A percentile compares a stretch with the other conserved stretches of the same genome.
Evolutionary conservation across 2,113 vertebrate genomes (phyloP).

Genomic region (Myotis davidii): DNA sequence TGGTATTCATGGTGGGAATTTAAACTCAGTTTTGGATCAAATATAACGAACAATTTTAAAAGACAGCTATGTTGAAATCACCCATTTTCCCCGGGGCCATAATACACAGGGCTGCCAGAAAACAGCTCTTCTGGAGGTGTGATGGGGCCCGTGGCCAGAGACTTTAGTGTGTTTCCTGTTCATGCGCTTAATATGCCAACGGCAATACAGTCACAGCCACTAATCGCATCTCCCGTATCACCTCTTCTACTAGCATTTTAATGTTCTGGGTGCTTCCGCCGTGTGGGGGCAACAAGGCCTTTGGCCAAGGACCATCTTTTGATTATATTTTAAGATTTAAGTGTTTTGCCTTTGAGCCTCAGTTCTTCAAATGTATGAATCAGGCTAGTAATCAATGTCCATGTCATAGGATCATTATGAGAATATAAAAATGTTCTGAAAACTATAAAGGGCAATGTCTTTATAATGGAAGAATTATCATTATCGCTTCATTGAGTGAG

Average conservation of each 20-base stretch:
- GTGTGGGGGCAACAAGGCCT: background rate
- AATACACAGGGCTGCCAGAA: background rate
- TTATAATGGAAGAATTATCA: background rate
- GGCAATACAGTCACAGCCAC: background rate
- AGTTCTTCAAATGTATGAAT: background rate
- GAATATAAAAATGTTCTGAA: background rate
- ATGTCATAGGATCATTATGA: background rate
- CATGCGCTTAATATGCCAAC: background rate
- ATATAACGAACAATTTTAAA: background rate
- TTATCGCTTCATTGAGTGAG: background rate
- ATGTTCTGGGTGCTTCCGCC: background rate
- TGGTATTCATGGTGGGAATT: background rate
- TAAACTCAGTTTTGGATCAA: background rate
- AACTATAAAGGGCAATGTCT: background rate
- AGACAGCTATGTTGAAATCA: background rate
- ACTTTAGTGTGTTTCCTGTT: background rate
- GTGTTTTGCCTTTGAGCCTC: background rate
- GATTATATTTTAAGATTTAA: conserved; percentile 5
- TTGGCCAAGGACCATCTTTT: background rate
- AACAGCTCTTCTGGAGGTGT: background rate
- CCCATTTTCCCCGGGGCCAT: background rate
- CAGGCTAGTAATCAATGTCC: background rate
- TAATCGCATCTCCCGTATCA: background rate
- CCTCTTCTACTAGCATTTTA: background rate
- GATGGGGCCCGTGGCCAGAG: background rate